Evolutionary conservation across 1,140 invertebrate genomes (phyloP), one percentile per base, ranked within the genome.

Genomic region (Drosophila dunni): DNA sequence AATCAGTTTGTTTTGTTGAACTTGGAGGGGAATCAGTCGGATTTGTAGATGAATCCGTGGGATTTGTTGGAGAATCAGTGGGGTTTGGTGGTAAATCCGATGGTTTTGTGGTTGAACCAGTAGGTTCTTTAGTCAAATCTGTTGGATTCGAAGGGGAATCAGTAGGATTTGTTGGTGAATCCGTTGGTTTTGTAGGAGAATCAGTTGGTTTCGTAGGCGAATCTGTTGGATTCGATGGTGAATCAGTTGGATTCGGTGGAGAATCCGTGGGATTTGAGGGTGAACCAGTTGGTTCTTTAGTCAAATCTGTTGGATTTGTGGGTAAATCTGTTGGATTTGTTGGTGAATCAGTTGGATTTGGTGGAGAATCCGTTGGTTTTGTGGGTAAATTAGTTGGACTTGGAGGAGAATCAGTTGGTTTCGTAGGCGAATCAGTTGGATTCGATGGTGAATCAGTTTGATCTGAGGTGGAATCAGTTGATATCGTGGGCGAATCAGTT

Each of bases 291-390:
- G n/a, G n/a, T n/a, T n/a, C n/a, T n/a, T n/a, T n/a, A n/a, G n/a
- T n/a, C n/a, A n/a, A 51, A n/a, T 13, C 11, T 9, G 48, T 51
- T 51, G 24, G 24, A 29, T 29, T 29, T 3, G 1, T 4, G 3
- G 57, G 50, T 0, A 36, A 42, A 20, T 50, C 33, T 9, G 77
- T 73, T n/a, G 63, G n/a, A 9, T 13, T 13, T 53, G 42, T 5
- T 2, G 60, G 3, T 66, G 42, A 45, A 5, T 44, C 42, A 1
- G 42, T 60, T 6, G 46, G 53, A 15, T 62, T 60, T 20, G 65
- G 45, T 7, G 75, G 60, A 20, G 73, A 36, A 2, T 40, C 57
- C 7, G 75, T 48, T 75, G 20, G 78, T 33, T 8, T 7, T 40
- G 1, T 9, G 0, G 38, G 1, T 1, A 11, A 40, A 40, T 40